Conservation (phyloP, 2,888 invertebrate species). For the Scelioninae gen. 2 region DNA sequence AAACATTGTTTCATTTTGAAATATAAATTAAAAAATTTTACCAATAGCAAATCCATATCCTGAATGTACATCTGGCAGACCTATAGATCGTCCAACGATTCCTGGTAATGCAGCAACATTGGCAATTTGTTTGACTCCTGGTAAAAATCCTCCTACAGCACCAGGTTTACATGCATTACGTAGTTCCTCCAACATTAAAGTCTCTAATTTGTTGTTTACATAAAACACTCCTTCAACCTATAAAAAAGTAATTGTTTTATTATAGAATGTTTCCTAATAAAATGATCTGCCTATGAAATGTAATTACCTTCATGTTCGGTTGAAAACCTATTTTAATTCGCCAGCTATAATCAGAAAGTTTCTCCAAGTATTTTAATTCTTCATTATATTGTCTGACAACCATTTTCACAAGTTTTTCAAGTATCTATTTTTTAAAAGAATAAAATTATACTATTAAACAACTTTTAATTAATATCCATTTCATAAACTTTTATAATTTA, state of each 20-base stretch:
- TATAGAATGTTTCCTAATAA: too few relatives aligned
- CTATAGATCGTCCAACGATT: conserved; percentile 94
- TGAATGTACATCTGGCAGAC: conserved; percentile 97
- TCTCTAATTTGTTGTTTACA: conserved; percentile 93
- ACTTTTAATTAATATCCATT: too few relatives aligned
- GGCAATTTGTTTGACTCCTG: conserved; percentile 99
- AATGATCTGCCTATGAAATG: too few relatives aligned
- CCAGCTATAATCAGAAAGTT: conserved; percentile 90
- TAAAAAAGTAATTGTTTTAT: too few relatives aligned
- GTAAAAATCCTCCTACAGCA: conserved; percentile 95
- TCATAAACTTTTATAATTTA: too few relatives aligned
- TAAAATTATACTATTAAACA: too few relatives aligned
- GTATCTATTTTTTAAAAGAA: too few relatives aligned
- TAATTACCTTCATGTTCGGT: conserved; percentile 97
- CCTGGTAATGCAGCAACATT: conserved; percentile 99
- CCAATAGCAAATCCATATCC: conserved; percentile 99
- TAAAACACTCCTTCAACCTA: conserved; percentile 98
- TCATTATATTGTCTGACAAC: conserved; percentile 94
- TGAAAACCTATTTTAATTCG: conserved; percentile 98
- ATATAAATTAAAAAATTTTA: conserved; percentile 67
- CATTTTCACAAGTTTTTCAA: too few relatives aligned
- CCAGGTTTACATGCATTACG: conserved; percentile 92
- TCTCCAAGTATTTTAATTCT: conserved; percentile 94
- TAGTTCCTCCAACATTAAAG: conserved; percentile 97
- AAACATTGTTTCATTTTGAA: too few relatives aligned